phyloP scores from a whole-genome alignment of 2,797 vertebrate species.

The Dermochelys coriacea region DNA sequence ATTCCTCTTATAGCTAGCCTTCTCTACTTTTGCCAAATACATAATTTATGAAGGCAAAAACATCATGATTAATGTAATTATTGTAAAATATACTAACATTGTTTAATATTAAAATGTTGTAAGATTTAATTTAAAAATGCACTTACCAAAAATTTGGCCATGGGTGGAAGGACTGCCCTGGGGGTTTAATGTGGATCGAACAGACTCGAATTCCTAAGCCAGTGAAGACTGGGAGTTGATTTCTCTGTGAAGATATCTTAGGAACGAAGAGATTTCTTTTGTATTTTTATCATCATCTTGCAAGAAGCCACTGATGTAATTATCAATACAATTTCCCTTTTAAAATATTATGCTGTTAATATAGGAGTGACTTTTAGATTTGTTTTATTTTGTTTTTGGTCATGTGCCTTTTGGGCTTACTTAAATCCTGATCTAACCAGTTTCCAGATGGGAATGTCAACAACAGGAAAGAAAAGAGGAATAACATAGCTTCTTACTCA shows the following conservation, averaged over 20 bases:
- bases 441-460: neutral
- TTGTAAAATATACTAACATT: neutral
- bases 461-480: conserved; percentile 11
- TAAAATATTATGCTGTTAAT: neutral
- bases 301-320: conserved; percentile 50
- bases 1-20: neutral
- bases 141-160: conserved; percentile 62
- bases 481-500: neutral
- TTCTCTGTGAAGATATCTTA: conserved; percentile 61
- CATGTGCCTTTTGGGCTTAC: neutral
- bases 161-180: conserved; percentile 36
- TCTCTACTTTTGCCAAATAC: neutral
- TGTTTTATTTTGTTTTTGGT: conserved; percentile 7
- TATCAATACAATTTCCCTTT: conserved; percentile 18
- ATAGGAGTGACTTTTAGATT: conserved; percentile 16
- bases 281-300: conserved; percentile 50
- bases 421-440: conserved; percentile 7
- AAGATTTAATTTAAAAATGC: conserved; percentile 9
- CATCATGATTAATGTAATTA: neutral
- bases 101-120: conserved; percentile 16
- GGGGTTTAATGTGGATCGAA: neutral
- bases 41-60: neutral
- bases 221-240: conserved; percentile 4
- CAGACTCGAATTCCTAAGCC: conserved; percentile 26
- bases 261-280: conserved; percentile 61